Evolutionary conservation across 2,888 invertebrate genomes (phyloP), one percentile per base, ranked within the genome.

Genomic region (Platypus cylindrus): DNA sequence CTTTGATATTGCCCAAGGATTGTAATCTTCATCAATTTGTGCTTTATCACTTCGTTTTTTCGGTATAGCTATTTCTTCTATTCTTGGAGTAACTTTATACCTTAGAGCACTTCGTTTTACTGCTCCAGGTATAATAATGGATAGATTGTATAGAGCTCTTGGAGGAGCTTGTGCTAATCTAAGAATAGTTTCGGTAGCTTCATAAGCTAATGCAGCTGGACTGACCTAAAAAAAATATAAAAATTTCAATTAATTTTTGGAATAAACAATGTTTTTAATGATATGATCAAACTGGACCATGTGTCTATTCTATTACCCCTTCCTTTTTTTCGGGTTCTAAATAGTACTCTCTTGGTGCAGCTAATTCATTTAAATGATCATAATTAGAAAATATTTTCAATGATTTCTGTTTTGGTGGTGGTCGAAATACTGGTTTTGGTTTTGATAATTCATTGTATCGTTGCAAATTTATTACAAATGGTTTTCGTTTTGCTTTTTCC

Each of bases 1-100:
- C 8, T 60, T 60, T 1, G 63, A 56, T 13, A 70, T 63, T 2
- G 53, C 50, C 43, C 63, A 70, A 0, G 68, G 63, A 55, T 69
- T 63, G 23, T 62, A 65, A 36, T 63, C 67, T 17, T 63, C 55
- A 35, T 66, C 66, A 2, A 47, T 52, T 5, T 64, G 62, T 20
- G 51, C 56, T 47, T 49, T 60, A 48, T 47, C 63, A 22, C 47
- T 49, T 18, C 48, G 48, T 30, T 51, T 41, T 40, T 54, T 61
- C 2, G 64, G 62, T 22, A 44, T 43, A 5, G 63, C 53, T 11
- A 65, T 38, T 38, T 51, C 40, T 28, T 43, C 48, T 7, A 55
- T 45, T 36, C 54, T 47, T 17, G 51, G 51, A 7, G 55, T 50
- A 30, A 51, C 58, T 59, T 43, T 45, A 31, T 51, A 51, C 39